These are phyloP conservation scores for Ctena decussata DNA, from an alignment of 2,888 invertebrate genomes.

Conservation along the genomic window DNA sequence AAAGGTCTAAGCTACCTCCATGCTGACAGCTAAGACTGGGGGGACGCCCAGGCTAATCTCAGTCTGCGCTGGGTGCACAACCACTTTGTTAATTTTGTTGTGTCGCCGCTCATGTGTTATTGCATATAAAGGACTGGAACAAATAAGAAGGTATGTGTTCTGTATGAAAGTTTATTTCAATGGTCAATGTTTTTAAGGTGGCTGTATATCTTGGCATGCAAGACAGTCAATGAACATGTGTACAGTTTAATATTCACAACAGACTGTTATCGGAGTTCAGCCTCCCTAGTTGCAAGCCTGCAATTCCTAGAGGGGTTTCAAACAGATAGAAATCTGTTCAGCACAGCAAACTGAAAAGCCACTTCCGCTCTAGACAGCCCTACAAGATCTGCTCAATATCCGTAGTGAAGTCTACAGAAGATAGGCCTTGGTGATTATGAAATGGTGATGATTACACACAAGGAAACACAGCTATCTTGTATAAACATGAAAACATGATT, in stretches of 20 bases:
- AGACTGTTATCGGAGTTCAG: constrained; percentile 37
- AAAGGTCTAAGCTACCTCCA: too few relatives aligned
- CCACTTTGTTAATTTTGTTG: too few relatives aligned
- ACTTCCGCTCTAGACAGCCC: constrained; percentile 16
- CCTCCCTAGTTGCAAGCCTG: constrained; percentile 18
- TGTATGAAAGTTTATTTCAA: neutral
- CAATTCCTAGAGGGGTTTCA: constrained; percentile 44
- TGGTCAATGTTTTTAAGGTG: neutral
- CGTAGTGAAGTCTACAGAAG: constrained; percentile 17
- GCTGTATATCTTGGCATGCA: neutral
- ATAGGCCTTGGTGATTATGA: constrained; percentile 56
- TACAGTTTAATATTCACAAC: constrained; percentile 17
- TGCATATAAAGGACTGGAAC: too few relatives aligned
- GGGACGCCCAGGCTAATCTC: too few relatives aligned
- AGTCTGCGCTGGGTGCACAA: too few relatives aligned
- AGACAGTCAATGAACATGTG: constrained; percentile 38
- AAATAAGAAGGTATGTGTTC: neutral
- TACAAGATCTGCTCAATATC: constrained; percentile 61
- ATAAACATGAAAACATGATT: neutral
- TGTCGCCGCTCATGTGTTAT: too few relatives aligned
- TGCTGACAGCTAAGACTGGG: too few relatives aligned
- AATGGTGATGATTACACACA: constrained; percentile 28
- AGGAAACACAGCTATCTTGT: neutral
- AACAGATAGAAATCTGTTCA: constrained; percentile 37
- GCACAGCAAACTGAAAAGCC: constrained; percentile 24